Percentiles rank a stretch among this genome's conserved stretches.
These are phyloP conservation scores for Cisticola juncidis DNA, from an alignment of 2,113 vertebrate species.

Conservation along the genomic window DNA sequence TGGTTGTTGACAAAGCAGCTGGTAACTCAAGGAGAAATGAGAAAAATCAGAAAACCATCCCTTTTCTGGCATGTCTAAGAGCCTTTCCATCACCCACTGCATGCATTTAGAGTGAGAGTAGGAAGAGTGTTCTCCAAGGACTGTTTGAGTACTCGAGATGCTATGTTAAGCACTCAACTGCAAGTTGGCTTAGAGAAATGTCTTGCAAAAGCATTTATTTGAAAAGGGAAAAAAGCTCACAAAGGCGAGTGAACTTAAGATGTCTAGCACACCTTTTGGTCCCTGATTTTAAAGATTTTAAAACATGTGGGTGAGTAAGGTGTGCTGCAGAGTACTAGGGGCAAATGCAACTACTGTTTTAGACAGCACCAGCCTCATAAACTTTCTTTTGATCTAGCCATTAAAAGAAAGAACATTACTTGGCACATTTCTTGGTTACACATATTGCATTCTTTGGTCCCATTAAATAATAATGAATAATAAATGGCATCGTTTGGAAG, in stretches of 20 bases:
- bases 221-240: not conserved
- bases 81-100: conserved; percentile 19
- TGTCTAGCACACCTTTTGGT: not conserved
- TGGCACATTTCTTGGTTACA: conserved; percentile 64
- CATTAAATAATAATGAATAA: conserved; percentile 70
- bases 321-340: conserved; percentile 26
- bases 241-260: not conserved
- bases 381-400: conserved; percentile 39
- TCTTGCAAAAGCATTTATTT: conserved; percentile 39
- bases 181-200: conserved; percentile 29
- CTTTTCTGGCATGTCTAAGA: conserved; percentile 27
- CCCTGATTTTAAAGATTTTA: not conserved
- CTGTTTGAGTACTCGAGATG: conserved; percentile 32
- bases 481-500: conserved; percentile 48
- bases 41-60: not conserved
- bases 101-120: not conserved
- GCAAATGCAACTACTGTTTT: conserved; percentile 17
- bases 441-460: conserved; percentile 55
- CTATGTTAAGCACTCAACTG: conserved; percentile 52
- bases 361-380: conserved; percentile 45
- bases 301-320: not conserved
- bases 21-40: not conserved
- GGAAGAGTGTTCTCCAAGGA: conserved; percentile 50
- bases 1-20: conserved; percentile 28
- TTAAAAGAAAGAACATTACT: conserved; percentile 63